phyloP scores from a whole-genome alignment of 2,113 vertebrate species.

The Prochilodus magdalenae region DNA sequence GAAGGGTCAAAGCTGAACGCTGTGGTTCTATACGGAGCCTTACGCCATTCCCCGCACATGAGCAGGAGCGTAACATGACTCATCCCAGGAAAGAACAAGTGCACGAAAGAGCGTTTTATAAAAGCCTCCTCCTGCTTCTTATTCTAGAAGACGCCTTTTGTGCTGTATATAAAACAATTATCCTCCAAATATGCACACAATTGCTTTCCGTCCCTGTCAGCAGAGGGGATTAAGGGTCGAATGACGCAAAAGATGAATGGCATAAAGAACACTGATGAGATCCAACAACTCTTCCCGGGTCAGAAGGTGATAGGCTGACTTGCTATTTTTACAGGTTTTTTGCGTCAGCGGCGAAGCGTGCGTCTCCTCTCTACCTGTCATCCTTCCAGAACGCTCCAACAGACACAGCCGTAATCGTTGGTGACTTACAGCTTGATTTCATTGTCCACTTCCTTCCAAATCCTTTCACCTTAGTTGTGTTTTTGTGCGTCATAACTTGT shows the following conservation, averaged over 20 bases:
- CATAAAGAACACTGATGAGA: slow-evolving; percentile 1
- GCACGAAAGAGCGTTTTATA: slow-evolving; percentile 31
- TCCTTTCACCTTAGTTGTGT: slow-evolving; percentile 36
- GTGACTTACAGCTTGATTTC: slow-evolving; percentile 40
- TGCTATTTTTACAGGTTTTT: slow-evolving; percentile 7
- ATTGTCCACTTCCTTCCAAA: slow-evolving; percentile 36
- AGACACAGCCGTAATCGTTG: slow-evolving; percentile 12
- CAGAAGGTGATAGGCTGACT: background rate
- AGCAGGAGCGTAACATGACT: slow-evolving; percentile 10
- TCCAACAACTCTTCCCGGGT: background rate
- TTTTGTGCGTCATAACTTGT: slow-evolving; percentile 28
- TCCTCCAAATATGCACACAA: slow-evolving; percentile 9
- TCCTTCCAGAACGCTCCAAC: slow-evolving; percentile 10
- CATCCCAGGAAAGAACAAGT: slow-evolving; percentile 17
- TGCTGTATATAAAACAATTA: slow-evolving; percentile 34
- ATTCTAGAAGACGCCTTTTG: slow-evolving; percentile 19
- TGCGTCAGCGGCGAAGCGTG: slow-evolving; percentile 9
- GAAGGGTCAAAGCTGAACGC: background rate
- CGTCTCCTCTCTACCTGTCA: background rate
- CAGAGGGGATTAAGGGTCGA: slow-evolving; percentile 27
- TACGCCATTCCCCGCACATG: background rate
- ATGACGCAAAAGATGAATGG: slow-evolving; percentile 22
- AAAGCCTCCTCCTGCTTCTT: slow-evolving; percentile 23
- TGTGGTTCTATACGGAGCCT: background rate
- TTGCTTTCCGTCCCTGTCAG: slow-evolving; percentile 22